Evolutionary conservation across 2,888 invertebrate genomes (phyloP), one percentile per base, ranked within the genome.

Genomic region (Bugulina stolonifera): DNA sequence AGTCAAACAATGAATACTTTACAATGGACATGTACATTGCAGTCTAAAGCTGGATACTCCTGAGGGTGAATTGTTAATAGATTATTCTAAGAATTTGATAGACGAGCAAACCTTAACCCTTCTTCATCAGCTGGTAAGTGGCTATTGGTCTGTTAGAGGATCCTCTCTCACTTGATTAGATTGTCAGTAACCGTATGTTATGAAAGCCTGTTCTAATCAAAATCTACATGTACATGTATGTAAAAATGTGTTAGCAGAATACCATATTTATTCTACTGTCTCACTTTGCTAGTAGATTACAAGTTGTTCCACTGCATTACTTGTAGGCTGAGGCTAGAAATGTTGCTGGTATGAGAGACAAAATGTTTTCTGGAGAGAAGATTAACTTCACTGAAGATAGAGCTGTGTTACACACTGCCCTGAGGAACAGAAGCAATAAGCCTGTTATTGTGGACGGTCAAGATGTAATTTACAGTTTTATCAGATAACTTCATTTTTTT

Each of bases 381-480:
- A 98, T 99, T 76, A 99, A 99, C 87, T 93, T 95, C 81, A 99
- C 99, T 0, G 99, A 99, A 85, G 89, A 93, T 82, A 89, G 99
- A 72, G 93, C 98, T 23, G 99, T 99, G 0, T 87, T 99, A 10
- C 99, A 99, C 83, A 88, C 92, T 25, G 99, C 99, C 1, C 88
- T 99, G 58, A 89, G 99, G 72, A 96, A 98, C 85, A 88, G 93
- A 69, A 86, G 88, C 75, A 92, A 92, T 84, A 86, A 84, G 10
- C 90, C 93, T 0, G 92, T 98, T 77, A 75, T 90, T 25, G 91
- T 97, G 1, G 90, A 93, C 82, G 92, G 91, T 1, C 89, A 90
- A 82, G 93, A 99, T 87, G 93, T 98, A 77, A 80, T 43, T 43
- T 10, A 18, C 43, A 43, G 43, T 43, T 43, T 43, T 43, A 43